phyloP scores from a whole-genome alignment of 2,888 invertebrate species.

The Eubasilissa splendida region DNA sequence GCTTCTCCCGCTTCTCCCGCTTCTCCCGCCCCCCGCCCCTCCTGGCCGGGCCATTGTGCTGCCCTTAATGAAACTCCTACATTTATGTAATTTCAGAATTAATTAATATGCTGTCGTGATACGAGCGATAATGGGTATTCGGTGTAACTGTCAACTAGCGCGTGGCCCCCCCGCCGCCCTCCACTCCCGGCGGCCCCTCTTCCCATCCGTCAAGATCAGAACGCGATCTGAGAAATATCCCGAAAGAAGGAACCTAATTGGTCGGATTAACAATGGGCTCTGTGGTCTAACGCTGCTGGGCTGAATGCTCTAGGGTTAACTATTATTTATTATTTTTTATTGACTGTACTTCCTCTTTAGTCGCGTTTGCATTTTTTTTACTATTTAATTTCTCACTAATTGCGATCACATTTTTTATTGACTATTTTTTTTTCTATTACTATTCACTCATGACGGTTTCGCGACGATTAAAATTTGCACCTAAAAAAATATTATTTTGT shows the following conservation, averaged over 20 bases:
- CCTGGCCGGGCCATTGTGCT: slow-evolving; percentile 55
- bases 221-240: background rate
- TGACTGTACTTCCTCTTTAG: too few relatives aligned
- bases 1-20: background rate
- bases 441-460: too few relatives aligned
- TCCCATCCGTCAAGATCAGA: background rate
- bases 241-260: background rate
- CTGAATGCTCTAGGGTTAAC: too few relatives aligned
- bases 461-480: too few relatives aligned
- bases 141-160: slow-evolving; percentile 58
- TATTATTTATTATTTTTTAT: too few relatives aligned
- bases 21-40: background rate
- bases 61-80: slow-evolving; percentile 58
- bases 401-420: too few relatives aligned
- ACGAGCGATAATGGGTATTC: slow-evolving; percentile 59
- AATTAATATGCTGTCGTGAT: slow-evolving; percentile 59
- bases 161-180: slow-evolving; percentile 2
- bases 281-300: too few relatives aligned
- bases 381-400: too few relatives aligned
- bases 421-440: too few relatives aligned
- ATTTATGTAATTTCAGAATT: slow-evolving; percentile 59
- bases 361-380: too few relatives aligned
- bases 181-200: background rate
- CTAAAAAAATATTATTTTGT: too few relatives aligned
- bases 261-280: too few relatives aligned